phyloP scores from a whole-genome alignment of 2,888 invertebrate genomes.

The Hypsopygia costalis region DNA sequence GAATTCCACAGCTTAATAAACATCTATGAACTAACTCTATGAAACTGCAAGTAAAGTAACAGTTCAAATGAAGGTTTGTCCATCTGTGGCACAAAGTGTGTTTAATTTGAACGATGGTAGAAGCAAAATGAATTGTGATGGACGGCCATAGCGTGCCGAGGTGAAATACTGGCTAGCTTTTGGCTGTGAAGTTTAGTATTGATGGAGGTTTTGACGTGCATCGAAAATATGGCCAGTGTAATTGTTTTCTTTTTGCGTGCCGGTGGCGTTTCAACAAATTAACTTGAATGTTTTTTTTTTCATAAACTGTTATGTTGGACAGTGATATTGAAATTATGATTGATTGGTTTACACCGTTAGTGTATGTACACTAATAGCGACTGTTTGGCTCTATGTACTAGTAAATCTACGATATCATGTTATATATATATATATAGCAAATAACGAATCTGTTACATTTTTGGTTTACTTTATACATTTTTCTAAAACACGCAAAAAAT shows the following conservation, averaged over 20 bases:
- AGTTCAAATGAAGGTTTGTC: not conserved
- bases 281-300: slow-evolving; percentile 9
- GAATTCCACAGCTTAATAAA: slow-evolving; percentile 9
- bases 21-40: not conserved
- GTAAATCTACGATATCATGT: too few species aligned
- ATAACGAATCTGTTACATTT: too few species aligned
- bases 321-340: too few species aligned
- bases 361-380: too few species aligned
- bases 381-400: too few species aligned
- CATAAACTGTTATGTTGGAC: not conserved
- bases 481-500: too few species aligned
- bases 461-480: too few species aligned
- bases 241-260: slow-evolving; percentile 20
- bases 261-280: slow-evolving; percentile 14
- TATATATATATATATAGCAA: too few species aligned
- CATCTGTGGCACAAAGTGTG: slow-evolving; percentile 11
- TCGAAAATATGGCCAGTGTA: slow-evolving; percentile 21
- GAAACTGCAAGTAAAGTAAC: not conserved
- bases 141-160: slow-evolving; percentile 23
- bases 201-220: slow-evolving; percentile 26
- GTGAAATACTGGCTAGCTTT: slow-evolving; percentile 28
- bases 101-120: slow-evolving; percentile 23
- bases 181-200: slow-evolving; percentile 28
- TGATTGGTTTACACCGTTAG: too few species aligned
- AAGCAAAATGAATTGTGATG: slow-evolving; percentile 32